phyloP scores from a whole-genome alignment of 2,888 invertebrate species.

The Aquatica leii region DNA sequence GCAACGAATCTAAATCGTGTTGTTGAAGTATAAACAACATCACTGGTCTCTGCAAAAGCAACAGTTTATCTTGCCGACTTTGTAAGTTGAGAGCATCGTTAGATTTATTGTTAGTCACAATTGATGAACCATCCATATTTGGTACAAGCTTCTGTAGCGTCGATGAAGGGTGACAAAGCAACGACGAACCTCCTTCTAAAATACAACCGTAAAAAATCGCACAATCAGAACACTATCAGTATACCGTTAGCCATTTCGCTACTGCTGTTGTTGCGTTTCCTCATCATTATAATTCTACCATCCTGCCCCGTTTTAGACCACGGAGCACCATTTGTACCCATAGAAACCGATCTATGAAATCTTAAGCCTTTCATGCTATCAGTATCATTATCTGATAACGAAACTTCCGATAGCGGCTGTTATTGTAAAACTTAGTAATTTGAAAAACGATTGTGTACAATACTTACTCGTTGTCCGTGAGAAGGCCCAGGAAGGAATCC shows the following conservation, averaged over 20 bases:
- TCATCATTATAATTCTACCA: constrained; percentile 67
- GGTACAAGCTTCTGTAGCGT: constrained; percentile 83
- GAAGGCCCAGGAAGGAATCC: constrained; percentile 47
- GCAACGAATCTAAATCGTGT: constrained; percentile 84
- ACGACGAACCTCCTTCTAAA: constrained; percentile 77
- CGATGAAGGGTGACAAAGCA: constrained; percentile 89
- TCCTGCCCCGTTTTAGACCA: constrained; percentile 68
- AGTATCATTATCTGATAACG: constrained; percentile 64
- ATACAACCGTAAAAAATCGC: no score
- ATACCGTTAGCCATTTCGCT: constrained; percentile 67
- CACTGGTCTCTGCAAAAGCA: constrained; percentile 81
- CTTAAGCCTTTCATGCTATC: constrained; percentile 66
- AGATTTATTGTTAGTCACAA: constrained; percentile 59
- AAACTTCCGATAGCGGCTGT: constrained; percentile 65
- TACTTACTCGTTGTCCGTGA: constrained; percentile 59
- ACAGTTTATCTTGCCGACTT: constrained; percentile 63
- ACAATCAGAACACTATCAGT: constrained; percentile 4
- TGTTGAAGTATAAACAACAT: constrained; percentile 86
- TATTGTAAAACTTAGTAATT: not conserved
- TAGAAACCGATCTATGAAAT: constrained; percentile 87
- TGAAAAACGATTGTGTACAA: not conserved
- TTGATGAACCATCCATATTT: constrained; percentile 66
- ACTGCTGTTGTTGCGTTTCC: constrained; percentile 75
- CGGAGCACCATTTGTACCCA: constrained; percentile 75
- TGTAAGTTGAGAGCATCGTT: constrained; percentile 48